phyloP scores from a whole-genome alignment of 2,113 vertebrate genomes.

The Strix uralensis region DNA sequence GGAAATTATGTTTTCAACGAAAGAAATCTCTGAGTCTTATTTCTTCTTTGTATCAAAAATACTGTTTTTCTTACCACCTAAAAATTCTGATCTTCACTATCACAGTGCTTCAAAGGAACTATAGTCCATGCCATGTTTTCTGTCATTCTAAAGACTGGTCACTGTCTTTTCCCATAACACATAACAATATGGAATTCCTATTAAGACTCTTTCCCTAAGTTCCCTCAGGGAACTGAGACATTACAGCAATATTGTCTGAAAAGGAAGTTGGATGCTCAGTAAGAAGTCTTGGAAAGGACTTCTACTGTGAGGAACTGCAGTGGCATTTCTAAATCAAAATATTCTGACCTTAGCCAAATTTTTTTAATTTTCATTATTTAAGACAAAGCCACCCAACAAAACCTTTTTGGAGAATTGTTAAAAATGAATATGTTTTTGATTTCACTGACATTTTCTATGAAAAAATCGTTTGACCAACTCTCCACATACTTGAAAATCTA shows the following conservation, averaged over 20 bases:
- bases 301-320: background rate
- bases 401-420: background rate
- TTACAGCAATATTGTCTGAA: background rate
- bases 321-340: background rate
- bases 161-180: background rate
- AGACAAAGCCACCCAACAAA: background rate
- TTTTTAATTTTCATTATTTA: background rate
- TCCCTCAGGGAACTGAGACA: background rate
- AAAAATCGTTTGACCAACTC: background rate
- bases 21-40: background rate
- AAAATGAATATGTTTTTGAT: background rate
- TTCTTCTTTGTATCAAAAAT: background rate
- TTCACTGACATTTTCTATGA: background rate
- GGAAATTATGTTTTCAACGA: background rate
- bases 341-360: background rate
- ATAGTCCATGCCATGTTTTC: fast-evolving
- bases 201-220: background rate
- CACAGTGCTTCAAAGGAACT: background rate
- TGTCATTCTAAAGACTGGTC: background rate
- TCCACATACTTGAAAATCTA: background rate
- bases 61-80: background rate
- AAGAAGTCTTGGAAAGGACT: background rate
- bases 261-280: background rate
- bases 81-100: background rate
- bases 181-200: background rate